Percentiles rank a stretch among this genome's conserved stretches.
These are phyloP conservation scores for Drosophila ananassae DNA, from an alignment of 1,140 invertebrate genomes.

Conservation along the genomic window DNA sequence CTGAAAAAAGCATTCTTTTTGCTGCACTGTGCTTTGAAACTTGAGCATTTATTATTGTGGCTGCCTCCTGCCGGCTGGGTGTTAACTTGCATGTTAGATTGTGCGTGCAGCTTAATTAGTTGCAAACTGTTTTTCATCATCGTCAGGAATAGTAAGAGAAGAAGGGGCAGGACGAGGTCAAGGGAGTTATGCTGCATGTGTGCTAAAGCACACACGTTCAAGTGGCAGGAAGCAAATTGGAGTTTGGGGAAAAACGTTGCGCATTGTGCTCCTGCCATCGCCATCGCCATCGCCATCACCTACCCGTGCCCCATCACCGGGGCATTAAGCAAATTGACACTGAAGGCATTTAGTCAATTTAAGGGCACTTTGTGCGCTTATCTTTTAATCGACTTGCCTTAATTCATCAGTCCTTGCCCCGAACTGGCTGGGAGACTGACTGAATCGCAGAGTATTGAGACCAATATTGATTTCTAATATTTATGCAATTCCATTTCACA, in stretches of 20 bases:
- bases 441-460: conserved; percentile 8
- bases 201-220: conserved; percentile 45
- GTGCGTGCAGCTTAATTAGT: conserved; percentile 82
- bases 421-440: neutral
- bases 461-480: conserved; percentile 82
- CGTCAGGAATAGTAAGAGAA: conserved; percentile 12
- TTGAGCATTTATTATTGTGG: conserved; percentile 9
- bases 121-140: conserved; percentile 81
- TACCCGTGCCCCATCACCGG: conserved; percentile 9
- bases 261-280: neutral
- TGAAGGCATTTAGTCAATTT: conserved; percentile 71
- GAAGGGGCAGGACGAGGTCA: conserved; percentile 5
- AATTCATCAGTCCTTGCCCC: conserved; percentile 25
- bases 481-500: conserved; percentile 81
- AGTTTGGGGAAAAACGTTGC: conserved; percentile 25
- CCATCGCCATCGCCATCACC: neutral
- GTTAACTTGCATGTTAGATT: conserved; percentile 81
- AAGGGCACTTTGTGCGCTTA: conserved; percentile 46
- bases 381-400: conserved; percentile 70
- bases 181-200: conserved; percentile 48
- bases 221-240: conserved; percentile 20
- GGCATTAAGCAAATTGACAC: conserved; percentile 70
- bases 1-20: neutral
- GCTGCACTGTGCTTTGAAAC: conserved; percentile 32
- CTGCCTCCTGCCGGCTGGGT: conserved; percentile 41